A percentile compares a stretch with the other conserved stretches of the same genome.
phyloP scores from a whole-genome alignment of 37 sponge, comb jelly and placozoan species.

The Mnemiopsis leidyi region DNA sequence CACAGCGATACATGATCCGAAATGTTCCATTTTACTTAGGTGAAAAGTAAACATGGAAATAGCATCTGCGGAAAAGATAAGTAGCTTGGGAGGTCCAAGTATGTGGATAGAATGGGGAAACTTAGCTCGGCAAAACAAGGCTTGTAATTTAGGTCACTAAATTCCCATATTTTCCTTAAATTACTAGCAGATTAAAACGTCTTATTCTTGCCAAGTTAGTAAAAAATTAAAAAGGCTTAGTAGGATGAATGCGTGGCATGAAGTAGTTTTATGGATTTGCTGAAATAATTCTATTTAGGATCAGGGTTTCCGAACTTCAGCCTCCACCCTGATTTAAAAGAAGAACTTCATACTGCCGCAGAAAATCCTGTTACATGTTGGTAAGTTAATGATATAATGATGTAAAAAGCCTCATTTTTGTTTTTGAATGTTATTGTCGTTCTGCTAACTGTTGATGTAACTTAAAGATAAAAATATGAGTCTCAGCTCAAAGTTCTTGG shows the following conservation, averaged over 20 bases:
- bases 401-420: not conserved
- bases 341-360: not conserved
- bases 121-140: not conserved
- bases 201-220: too few species aligned
- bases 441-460: too few species aligned
- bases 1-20: too few species aligned
- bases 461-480: too few species aligned
- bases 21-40: too few species aligned
- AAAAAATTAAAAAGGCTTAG: too few species aligned
- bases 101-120: not conserved
- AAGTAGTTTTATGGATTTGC: not conserved
- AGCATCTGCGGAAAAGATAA: not conserved
- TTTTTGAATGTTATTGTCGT: too few species aligned
- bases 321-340: not conserved
- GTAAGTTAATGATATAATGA: not conserved
- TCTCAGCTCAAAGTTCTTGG: too few species aligned
- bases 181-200: not conserved
- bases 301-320: slow-evolving; percentile 7
- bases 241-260: too few species aligned
- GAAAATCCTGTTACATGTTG: slow-evolving; percentile 28
- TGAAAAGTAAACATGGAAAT: not conserved
- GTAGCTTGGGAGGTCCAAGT: not conserved
- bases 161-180: not conserved
- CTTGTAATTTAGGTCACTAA: not conserved
- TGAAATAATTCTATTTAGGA: not conserved